phyloP scores from a whole-genome alignment of 2,888 invertebrate species.

The Apodemia hepburni region DNA sequence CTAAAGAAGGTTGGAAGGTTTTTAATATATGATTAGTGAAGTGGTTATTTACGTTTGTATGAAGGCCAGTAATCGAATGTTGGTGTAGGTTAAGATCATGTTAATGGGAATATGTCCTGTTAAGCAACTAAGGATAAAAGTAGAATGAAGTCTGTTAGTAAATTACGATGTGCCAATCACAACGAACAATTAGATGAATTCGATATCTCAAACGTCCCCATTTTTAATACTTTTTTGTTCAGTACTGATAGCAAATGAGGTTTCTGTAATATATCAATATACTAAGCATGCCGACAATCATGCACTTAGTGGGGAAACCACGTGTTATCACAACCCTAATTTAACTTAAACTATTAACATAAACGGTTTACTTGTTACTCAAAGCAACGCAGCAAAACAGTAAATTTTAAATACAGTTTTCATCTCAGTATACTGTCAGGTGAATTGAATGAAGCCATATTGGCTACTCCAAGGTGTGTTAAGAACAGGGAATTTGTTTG shows the following conservation, averaged over 20 bases:
- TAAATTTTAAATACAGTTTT: not conserved
- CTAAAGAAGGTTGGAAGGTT: not conserved
- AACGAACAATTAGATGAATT: not conserved
- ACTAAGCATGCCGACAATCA: too few relatives aligned
- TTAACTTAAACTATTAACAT: too few relatives aligned
- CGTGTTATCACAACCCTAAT: not conserved
- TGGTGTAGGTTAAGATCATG: slow-evolving; percentile 5
- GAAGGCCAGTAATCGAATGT: slow-evolving; percentile 3
- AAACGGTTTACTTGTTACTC: too few relatives aligned
- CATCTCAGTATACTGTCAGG: not conserved
- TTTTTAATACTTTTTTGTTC: too few relatives aligned
- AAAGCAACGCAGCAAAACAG: too few relatives aligned
- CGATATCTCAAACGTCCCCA: too few relatives aligned
- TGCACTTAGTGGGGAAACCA: not conserved
- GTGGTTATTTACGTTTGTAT: not conserved
- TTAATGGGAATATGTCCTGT: not conserved
- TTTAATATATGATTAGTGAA: not conserved
- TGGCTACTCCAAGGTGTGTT: not conserved
- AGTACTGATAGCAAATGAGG: too few relatives aligned
- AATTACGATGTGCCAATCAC: not conserved
- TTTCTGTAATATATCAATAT: too few relatives aligned
- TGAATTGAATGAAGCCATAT: not conserved
- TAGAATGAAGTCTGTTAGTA: not conserved
- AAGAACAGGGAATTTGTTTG: not conserved
- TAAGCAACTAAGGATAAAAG: not conserved